These are phyloP conservation scores for Sarcophaga rosellei DNA, from an alignment of 2,888 invertebrate genomes.

Conservation along the genomic window DNA sequence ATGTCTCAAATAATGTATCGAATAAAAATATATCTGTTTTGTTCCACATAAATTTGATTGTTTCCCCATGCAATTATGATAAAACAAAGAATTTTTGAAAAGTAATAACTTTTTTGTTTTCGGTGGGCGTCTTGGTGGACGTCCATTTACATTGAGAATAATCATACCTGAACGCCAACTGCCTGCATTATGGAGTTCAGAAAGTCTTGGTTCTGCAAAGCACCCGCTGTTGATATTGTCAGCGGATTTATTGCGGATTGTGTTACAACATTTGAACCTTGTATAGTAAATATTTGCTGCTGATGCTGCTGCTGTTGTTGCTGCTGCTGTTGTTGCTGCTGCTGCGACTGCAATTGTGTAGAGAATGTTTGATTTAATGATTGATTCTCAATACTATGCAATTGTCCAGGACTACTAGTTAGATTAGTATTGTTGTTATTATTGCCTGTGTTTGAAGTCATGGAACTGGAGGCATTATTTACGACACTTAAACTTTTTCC, in stretches of 20 bases:
- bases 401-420: slow-evolving; percentile 23
- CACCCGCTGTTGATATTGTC: slow-evolving; percentile 43
- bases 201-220: slow-evolving; percentile 74
- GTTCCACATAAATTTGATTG: too few relatives aligned
- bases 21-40: too few relatives aligned
- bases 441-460: not conserved
- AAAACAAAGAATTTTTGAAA: too few relatives aligned
- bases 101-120: too few relatives aligned
- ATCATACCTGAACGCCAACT: slow-evolving; percentile 78
- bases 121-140: too few relatives aligned
- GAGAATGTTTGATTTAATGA: slow-evolving; percentile 18
- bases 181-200: slow-evolving; percentile 80
- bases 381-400: slow-evolving; percentile 19
- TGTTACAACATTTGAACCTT: slow-evolving; percentile 53
- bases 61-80: too few relatives aligned
- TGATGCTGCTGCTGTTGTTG: slow-evolving; percentile 29
- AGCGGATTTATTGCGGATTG: slow-evolving; percentile 49
- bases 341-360: slow-evolving; percentile 11
- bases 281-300: slow-evolving; percentile 60
- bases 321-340: slow-evolving; percentile 24
- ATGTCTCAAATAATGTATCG: too few relatives aligned
- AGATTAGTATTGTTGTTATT: not conserved
- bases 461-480: slow-evolving; percentile 51
- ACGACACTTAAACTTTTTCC: slow-evolving; percentile 76
- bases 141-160: too few relatives aligned